These are phyloP conservation scores for Xiphophorus hellerii DNA, from an alignment of 2,113 vertebrate genomes.

Conservation along the genomic window DNA sequence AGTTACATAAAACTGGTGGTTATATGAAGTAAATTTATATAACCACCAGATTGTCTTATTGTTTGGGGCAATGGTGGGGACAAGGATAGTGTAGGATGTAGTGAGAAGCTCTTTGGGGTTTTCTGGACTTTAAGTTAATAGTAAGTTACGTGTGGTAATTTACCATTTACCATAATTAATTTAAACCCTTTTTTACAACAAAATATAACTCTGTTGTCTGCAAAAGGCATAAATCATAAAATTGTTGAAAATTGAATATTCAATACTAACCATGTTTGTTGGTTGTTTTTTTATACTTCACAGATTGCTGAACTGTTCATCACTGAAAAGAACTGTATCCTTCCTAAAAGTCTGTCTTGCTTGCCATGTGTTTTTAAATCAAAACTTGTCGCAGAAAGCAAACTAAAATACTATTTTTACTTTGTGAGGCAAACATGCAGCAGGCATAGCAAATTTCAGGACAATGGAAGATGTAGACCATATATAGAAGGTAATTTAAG, in stretches of 20 bases:
- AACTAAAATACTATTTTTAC: conserved; percentile 10
- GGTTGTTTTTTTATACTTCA: conserved; percentile 48
- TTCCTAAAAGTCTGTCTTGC: conserved; percentile 43
- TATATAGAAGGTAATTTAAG: conserved; percentile 46
- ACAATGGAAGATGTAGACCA: conserved; percentile 36
- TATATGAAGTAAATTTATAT: not conserved
- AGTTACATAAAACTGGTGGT: too few species aligned
- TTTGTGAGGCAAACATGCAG: conserved; percentile 9
- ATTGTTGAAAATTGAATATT: conserved; percentile 22
- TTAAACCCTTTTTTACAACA: not conserved
- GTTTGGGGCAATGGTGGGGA: too few species aligned
- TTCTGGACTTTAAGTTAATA: too few species aligned
- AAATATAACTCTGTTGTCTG: not conserved
- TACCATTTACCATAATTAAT: not conserved
- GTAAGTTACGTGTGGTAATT: too few species aligned
- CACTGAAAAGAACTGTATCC: conserved; percentile 85
- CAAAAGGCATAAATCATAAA: not conserved
- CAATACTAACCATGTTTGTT: conserved; percentile 22
- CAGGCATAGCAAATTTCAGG: conserved; percentile 35
- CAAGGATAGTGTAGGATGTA: too few species aligned
- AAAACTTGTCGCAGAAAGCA: conserved; percentile 7
- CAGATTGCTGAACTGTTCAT: conserved; percentile 85
- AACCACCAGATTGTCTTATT: too few species aligned
- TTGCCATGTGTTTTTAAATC: not conserved
- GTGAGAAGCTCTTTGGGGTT: too few species aligned